Percentiles rank a stretch among this genome's conserved stretches.
phyloP scores from a whole-genome alignment of 2,797 vertebrate species.

The Poeciliopsis infans region DNA sequence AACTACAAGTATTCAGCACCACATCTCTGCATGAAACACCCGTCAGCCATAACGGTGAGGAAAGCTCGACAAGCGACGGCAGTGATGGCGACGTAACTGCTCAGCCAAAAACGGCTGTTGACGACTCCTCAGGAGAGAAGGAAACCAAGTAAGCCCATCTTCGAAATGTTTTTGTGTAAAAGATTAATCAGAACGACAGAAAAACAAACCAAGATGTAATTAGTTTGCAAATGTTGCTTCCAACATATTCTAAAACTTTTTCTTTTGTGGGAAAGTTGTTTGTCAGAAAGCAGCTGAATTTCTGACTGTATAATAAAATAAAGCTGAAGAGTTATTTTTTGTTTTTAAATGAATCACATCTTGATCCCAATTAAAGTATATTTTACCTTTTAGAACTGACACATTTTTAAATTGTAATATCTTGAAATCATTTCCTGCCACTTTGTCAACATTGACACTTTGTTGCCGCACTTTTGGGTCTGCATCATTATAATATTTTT shows the following conservation, averaged over 20 bases:
- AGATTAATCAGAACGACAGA: background rate
- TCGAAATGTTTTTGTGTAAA: background rate
- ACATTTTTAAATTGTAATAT: background rate
- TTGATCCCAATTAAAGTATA: background rate
- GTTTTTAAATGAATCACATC: background rate
- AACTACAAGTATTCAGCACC: constrained; percentile 88
- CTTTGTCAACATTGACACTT: background rate
- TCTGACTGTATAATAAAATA: background rate
- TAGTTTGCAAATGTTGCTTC: background rate
- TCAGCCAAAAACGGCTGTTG: constrained; percentile 66
- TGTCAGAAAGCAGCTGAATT: background rate
- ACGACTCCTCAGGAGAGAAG: constrained; percentile 77
- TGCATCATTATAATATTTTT: background rate
- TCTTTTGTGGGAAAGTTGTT: background rate
- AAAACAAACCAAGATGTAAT: background rate
- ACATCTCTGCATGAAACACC: constrained; percentile 83
- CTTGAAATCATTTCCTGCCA: background rate
- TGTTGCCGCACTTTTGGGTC: background rate
- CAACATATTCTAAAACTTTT: background rate
- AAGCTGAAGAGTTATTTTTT: background rate
- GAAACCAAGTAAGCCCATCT: constrained; percentile 73
- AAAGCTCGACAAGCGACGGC: constrained; percentile 67
- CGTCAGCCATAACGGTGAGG: constrained; percentile 58
- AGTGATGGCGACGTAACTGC: constrained; percentile 76
- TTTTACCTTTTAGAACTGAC: background rate